Percentiles rank a stretch among this genome's conserved stretches.
phyloP scores from a whole-genome alignment of 2,113 vertebrate species.

The Dipodomys spectabilis region DNA sequence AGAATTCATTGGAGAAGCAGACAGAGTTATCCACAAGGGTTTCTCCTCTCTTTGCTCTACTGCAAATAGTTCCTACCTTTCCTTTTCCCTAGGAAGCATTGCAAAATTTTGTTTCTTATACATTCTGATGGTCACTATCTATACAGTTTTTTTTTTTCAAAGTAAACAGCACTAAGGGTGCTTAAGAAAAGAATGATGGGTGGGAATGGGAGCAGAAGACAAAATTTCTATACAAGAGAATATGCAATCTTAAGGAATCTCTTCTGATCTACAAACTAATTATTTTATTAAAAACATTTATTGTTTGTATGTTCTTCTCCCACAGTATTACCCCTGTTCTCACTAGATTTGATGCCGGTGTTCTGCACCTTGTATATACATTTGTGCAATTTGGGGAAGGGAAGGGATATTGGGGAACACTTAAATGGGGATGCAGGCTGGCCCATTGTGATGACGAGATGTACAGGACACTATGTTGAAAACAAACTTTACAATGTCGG shows the following conservation, averaged over 20 bases:
- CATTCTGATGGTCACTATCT: neutral
- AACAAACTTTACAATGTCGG: too few relatives aligned
- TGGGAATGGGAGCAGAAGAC: neutral
- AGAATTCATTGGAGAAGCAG: conserved; percentile 29
- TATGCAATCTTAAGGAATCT: conserved; percentile 12
- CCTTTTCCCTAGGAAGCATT: neutral
- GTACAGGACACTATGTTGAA: too few relatives aligned
- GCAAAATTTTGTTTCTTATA: conserved; percentile 14
- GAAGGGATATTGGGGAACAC: too few relatives aligned
- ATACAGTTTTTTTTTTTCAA: neutral
- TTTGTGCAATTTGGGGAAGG: too few relatives aligned
- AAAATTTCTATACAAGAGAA: neutral
- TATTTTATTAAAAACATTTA: neutral
- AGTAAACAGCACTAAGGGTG: neutral
- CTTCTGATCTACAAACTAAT: neutral
- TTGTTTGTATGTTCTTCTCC: too few relatives aligned
- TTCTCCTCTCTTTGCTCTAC: neutral
- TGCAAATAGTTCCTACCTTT: neutral
- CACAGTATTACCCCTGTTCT: too few relatives aligned
- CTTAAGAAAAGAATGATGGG: neutral
- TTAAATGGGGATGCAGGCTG: too few relatives aligned
- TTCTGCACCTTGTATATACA: too few relatives aligned
- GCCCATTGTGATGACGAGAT: too few relatives aligned
- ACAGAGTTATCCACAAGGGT: neutral
- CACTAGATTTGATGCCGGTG: too few relatives aligned